A percentile compares a stretch with the other conserved stretches of the same genome.
These are phyloP conservation scores for Isaurus tuberculatus DNA, from an alignment of 92 coral and sea anemone species.

Conservation along the genomic window DNA sequence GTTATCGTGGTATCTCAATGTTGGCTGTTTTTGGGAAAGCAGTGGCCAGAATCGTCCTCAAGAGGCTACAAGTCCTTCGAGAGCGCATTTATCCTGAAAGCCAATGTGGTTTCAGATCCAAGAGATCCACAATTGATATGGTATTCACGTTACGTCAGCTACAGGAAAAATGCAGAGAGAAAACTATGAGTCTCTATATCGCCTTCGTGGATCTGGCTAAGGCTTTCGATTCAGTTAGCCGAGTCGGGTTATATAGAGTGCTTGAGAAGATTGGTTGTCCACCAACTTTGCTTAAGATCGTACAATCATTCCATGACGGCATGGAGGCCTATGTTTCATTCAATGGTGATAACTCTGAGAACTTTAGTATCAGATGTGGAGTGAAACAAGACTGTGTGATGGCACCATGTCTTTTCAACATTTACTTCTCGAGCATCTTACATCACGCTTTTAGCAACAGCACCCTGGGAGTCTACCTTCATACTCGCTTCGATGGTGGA, in stretches of 20 bases:
- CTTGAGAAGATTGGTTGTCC: conserved; percentile 20
- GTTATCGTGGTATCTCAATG: conserved; percentile 2
- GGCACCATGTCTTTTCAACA: conserved; percentile 5
- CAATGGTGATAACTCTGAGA: not conserved
- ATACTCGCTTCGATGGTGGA: not conserved
- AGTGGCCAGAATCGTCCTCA: not conserved
- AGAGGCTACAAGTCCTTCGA: not conserved
- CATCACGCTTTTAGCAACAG: not conserved
- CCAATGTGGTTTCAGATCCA: not conserved
- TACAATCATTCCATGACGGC: conserved; percentile 26
- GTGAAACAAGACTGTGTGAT: not conserved
- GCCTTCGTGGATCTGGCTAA: not conserved
- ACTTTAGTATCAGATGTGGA: not conserved
- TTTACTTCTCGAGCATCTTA: not conserved
- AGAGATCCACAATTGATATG: conserved; percentile 16
- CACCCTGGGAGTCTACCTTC: not conserved
- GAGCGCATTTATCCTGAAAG: not conserved
- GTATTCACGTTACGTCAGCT: not conserved
- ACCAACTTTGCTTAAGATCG: conserved; percentile 11
- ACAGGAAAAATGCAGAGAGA: conserved; percentile 16
- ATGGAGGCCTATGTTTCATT: not conserved
- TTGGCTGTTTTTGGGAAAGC: not conserved
- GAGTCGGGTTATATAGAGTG: not conserved
- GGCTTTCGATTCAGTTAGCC: not conserved
- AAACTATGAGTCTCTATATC: not conserved